Evolutionary conservation across 2,888 invertebrate species (phyloP).

Genomic region (Sesamia inferens): DNA sequence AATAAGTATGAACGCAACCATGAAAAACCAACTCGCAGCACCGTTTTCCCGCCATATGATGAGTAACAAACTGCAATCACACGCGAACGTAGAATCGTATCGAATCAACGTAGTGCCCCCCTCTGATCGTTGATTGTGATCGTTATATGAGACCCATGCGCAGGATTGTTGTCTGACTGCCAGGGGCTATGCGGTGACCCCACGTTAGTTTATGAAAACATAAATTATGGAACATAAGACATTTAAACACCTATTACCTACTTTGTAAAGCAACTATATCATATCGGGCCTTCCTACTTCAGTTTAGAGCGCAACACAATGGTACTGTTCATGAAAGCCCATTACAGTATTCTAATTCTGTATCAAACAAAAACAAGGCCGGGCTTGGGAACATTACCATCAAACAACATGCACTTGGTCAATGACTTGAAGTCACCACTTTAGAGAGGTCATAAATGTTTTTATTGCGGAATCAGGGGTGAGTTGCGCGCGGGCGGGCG

Average conservation of each 20-base stretch:
- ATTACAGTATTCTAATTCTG: constrained; percentile 49
- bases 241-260: constrained; percentile 8
- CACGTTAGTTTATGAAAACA: neutral
- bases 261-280: constrained; percentile 12
- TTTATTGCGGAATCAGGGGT: constrained; percentile 63
- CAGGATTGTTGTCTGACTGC: neutral
- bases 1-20: neutral
- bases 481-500: constrained; percentile 73
- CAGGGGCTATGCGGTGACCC: neutral
- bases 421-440: constrained; percentile 60
- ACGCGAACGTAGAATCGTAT: constrained; percentile 29
- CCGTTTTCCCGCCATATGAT: constrained; percentile 12
- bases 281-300: constrained; percentile 22
- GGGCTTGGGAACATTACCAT: constrained; percentile 34
- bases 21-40: neutral
- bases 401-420: constrained; percentile 56
- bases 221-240: neutral
- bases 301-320: constrained; percentile 26
- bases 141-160: constrained; percentile 29
- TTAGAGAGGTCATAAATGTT: constrained; percentile 62
- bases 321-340: constrained; percentile 30
- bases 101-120: constrained; percentile 19
- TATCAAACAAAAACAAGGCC: constrained; percentile 46
- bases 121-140: constrained; percentile 23
- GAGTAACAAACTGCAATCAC: constrained; percentile 33